A percentile compares a stretch with the other conserved stretches of the same genome.
Conservation (phyloP, 2,888 invertebrate genomes). For the Timema podura region DNA sequence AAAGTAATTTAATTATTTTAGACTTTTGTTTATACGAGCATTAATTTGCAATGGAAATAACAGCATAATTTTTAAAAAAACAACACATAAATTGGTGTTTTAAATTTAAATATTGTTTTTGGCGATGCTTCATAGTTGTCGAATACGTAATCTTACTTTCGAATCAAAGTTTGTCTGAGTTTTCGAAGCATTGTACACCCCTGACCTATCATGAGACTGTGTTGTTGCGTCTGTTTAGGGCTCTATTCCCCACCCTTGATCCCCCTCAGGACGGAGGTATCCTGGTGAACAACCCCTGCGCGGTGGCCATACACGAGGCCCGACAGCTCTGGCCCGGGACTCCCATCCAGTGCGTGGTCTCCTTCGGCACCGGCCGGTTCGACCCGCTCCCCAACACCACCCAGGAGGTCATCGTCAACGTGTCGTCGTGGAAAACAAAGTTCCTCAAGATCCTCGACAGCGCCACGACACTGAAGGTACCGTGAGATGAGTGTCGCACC, state of each 20-base stretch:
- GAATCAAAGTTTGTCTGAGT: no score
- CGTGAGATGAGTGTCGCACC: no score
- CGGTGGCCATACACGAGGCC: slow-evolving; percentile 84
- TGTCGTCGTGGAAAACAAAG: slow-evolving; percentile 69
- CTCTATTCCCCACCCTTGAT: not conserved
- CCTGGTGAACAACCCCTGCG: slow-evolving; percentile 83
- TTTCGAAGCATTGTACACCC: no score
- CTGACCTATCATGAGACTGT: not conserved
- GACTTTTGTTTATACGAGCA: no score
- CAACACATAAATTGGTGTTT: not conserved
- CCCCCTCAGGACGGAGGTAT: slow-evolving; percentile 70
- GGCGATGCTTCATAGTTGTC: not conserved
- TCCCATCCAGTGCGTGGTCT: slow-evolving; percentile 72
- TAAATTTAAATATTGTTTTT: slow-evolving; percentile 2
- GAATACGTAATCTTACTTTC: no score
- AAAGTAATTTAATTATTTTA: no score
- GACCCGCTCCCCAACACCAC: slow-evolving; percentile 41
- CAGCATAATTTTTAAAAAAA: no score
- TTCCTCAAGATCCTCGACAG: slow-evolving; percentile 77
- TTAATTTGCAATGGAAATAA: no score
- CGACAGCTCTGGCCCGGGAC: slow-evolving; percentile 74
- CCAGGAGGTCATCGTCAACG: slow-evolving; percentile 42
- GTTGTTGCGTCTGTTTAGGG: not conserved
- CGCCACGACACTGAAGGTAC: slow-evolving; percentile 80
- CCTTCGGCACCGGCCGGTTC: slow-evolving; percentile 73